A percentile compares a stretch with the other conserved stretches of the same genome.
These are phyloP conservation scores for Gila orcuttii DNA, from an alignment of 2,113 vertebrate species.

Conservation along the genomic window DNA sequence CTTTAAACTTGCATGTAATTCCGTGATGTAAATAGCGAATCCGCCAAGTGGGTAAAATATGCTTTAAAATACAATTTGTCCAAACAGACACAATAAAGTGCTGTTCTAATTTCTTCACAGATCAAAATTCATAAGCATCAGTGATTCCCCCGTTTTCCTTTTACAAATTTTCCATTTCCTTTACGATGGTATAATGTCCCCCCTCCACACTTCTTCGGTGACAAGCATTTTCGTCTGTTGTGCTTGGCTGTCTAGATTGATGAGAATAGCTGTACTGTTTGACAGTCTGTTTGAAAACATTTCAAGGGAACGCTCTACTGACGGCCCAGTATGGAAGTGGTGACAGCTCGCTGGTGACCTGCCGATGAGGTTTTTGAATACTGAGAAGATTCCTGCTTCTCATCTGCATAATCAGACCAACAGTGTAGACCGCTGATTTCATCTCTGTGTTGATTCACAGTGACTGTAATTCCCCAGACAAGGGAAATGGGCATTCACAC, in stretches of 20 bases:
- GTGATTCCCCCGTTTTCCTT: not conserved
- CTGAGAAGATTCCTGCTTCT: not conserved
- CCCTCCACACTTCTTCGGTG: not conserved
- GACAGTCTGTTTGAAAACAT: conserved; percentile 42
- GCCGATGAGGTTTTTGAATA: not conserved
- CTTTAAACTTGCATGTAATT: no score
- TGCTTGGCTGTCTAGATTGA: conserved; percentile 39
- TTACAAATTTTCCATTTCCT: conserved; percentile 35
- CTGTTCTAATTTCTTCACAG: not conserved
- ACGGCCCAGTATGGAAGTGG: not conserved
- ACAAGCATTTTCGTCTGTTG: conserved; percentile 11
- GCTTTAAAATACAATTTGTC: no score
- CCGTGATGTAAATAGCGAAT: no score
- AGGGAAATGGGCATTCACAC: not conserved
- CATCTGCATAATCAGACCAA: conserved; percentile 21
- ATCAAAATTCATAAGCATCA: conserved; percentile 27
- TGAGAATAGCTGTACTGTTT: conserved; percentile 35
- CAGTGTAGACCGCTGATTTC: not conserved
- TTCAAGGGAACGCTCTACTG: conserved; percentile 13
- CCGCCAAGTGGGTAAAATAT: no score
- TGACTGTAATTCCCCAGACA: not conserved
- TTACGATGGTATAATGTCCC: not conserved
- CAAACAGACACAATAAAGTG: not conserved
- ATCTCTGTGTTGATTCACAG: not conserved
- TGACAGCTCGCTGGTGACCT: conserved; percentile 7